Evolutionary conservation across 2,888 invertebrate species (phyloP).

Genomic region (Nephrotoma appendiculata): DNA sequence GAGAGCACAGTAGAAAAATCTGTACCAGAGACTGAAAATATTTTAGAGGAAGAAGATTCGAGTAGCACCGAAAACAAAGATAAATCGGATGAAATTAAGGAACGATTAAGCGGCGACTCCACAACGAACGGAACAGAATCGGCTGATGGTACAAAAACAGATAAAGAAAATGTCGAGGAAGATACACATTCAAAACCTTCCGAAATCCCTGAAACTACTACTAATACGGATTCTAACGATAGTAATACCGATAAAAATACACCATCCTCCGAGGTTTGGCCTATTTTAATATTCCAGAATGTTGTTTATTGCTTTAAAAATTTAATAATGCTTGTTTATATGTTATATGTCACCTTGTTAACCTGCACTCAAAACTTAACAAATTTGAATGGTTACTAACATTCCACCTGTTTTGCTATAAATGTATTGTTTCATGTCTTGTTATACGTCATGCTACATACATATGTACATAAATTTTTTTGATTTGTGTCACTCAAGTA

Average conservation of each 20-base stretch:
- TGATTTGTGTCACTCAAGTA: neutral
- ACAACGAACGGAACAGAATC: neutral
- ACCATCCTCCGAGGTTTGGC: neutral
- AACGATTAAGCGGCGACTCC: conserved; percentile 4
- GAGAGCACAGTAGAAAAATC: conserved; percentile 8
- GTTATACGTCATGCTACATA: neutral
- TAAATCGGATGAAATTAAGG: conserved; percentile 13
- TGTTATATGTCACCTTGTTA: neutral
- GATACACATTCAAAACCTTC: conserved; percentile 7
- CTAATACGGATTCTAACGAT: neutral
- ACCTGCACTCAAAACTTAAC: neutral
- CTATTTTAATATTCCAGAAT: neutral
- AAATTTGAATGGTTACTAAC: neutral
- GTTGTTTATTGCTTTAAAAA: neutral
- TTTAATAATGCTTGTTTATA: neutral
- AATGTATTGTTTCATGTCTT: neutral
- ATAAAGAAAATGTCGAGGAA: conserved; percentile 14
- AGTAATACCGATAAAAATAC: neutral
- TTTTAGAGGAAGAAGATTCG: conserved; percentile 12
- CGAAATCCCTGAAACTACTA: neutral
- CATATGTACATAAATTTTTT: neutral
- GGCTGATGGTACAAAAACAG: conserved; percentile 8
- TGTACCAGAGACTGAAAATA: conserved; percentile 9
- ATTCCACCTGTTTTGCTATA: neutral
- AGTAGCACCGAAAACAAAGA: conserved; percentile 11